Evolutionary conservation across 2,797 vertebrate species (phyloP), one percentile per base, ranked within the genome.

Genomic region (Delichon dasypus): DNA sequence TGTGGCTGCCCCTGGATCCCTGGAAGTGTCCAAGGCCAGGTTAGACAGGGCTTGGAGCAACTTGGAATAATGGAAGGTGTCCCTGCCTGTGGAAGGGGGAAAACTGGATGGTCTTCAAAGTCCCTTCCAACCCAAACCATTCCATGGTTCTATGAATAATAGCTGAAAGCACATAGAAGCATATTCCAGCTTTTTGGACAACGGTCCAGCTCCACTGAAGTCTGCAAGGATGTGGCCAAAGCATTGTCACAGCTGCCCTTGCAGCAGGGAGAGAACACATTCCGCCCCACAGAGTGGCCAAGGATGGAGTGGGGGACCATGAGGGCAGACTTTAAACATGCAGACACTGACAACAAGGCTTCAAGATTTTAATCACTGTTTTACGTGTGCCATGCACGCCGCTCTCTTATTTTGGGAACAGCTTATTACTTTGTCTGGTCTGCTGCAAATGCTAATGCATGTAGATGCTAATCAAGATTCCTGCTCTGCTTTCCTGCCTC

Each of bases 401-500:
- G 5, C 32, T 53, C 27, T 42, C 76, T 95, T 90, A 95, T 95
- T 96, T 87, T 76, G 67, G 83, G 85, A 95, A 70, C 48, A 82
- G 77, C 51, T 94, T 70, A 95, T 93, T 92, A 53, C 76, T 85
- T 26, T 51, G 93, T 91, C 82, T 94, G 88, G 76, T 94, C 77
- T 95, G 64, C 93, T 90, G 85, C 92, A 95, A 84, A 93, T 91
- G 93, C 83, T 94, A 96, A 95, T 96, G 66, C 25, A 29, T 81
- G 83, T 60, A 90, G 93, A 86, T 88, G 83, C 21, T 90, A 86
- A 96, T 96, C 91, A 91, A 89, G 83, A 45, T 57, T 53, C 71
- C 79, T 66, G 51, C 51, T 75, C 62, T 88, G 73, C 62, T 84
- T 94, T 75, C 73, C 88, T 17, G 57, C 79, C 91, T 86, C 58